Evolutionary conservation across 2,797 vertebrate genomes (phyloP).

Genomic region (Hipposideros larvatus): DNA sequence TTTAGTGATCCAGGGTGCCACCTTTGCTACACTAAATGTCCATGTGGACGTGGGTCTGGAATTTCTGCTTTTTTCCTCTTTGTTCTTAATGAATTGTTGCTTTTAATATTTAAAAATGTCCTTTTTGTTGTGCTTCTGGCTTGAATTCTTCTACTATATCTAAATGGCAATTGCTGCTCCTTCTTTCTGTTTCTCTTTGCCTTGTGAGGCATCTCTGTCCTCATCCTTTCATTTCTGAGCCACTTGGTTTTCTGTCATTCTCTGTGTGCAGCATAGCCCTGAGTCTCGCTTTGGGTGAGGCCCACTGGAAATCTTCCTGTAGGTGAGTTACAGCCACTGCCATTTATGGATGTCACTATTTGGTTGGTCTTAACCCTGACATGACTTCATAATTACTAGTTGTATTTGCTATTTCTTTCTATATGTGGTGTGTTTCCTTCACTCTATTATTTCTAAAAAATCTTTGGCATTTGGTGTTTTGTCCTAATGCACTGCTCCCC

Average conservation of each 20-base stretch:
- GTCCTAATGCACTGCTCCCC: no score
- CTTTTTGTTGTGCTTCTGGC: not conserved
- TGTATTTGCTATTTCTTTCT: not conserved
- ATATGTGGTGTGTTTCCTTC: not conserved
- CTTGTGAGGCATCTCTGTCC: not conserved
- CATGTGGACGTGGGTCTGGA: not conserved
- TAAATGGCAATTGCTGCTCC: not conserved
- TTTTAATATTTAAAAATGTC: no score
- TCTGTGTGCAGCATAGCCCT: not conserved
- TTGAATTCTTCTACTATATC: not conserved
- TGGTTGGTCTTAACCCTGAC: not conserved
- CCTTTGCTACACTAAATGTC: not conserved
- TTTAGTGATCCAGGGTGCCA: rapidly evolving
- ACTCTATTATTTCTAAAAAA: no score
- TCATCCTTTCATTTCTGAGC: no score
- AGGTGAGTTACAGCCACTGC: not conserved
- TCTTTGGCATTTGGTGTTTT: not conserved
- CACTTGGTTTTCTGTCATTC: rapidly evolving
- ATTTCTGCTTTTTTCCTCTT: no score
- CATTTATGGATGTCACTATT: rapidly evolving
- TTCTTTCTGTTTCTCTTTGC: not conserved
- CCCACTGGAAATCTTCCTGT: not conserved
- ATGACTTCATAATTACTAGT: no score
- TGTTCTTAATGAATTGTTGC: not conserved
- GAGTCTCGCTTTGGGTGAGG: not conserved